A percentile compares a stretch with the other conserved stretches of the same genome.
These are phyloP conservation scores for Nephila pilipes DNA, from an alignment of 1,140 invertebrate species.

Conservation along the genomic window DNA sequence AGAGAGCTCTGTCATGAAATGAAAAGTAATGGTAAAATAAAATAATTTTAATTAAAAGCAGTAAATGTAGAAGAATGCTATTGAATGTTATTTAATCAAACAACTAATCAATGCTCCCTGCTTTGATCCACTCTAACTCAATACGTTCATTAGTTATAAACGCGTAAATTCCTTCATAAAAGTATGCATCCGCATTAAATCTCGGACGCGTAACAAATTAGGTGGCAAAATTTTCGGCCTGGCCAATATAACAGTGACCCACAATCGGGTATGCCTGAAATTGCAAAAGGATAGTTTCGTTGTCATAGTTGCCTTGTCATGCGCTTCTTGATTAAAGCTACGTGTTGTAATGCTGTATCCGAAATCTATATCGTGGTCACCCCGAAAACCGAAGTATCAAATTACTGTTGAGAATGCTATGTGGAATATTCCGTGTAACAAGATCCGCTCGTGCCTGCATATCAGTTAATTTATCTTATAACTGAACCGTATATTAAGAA, in stretches of 20 bases:
- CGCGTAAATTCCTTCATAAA: too few species aligned
- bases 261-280: not conserved
- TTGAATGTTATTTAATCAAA: too few species aligned
- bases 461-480: not conserved
- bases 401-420: not conserved
- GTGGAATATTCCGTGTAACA: not conserved
- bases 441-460: not conserved
- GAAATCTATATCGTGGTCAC: conserved; percentile 1
- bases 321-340: conserved; percentile 1
- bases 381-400: conserved; percentile 9
- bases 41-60: too few species aligned
- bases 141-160: too few species aligned
- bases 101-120: too few species aligned
- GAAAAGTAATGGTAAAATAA: too few species aligned
- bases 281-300: not conserved
- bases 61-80: too few species aligned
- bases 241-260: not conserved
- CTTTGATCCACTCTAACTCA: too few species aligned
- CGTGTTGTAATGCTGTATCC: not conserved
- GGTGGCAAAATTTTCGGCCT: not conserved
- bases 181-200: too few species aligned
- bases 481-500: not conserved
- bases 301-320: not conserved
- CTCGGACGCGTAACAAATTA: not conserved
- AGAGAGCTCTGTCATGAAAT: too few species aligned